Base-by-base conservation (phyloP, 64 coral and sea anemone species). In the Montipora foliosa region DNA sequence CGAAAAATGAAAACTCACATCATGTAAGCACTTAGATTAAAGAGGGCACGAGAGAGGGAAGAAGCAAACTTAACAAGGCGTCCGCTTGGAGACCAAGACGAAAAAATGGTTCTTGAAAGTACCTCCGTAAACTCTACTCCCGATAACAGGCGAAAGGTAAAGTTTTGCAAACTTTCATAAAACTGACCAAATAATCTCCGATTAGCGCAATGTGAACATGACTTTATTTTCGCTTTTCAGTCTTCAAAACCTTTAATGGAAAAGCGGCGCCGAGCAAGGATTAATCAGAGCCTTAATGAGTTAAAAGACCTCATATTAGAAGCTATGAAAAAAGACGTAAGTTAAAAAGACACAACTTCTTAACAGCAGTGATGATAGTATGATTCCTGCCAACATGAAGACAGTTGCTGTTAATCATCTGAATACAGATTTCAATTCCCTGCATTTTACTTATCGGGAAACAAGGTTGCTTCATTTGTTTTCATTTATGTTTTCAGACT, bases 261-360 rank as follows among this genome's bases (percentile, higher is more conserved):
- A 37, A 95, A 95, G 77, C 66, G 94, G 85, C 76, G 94, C 53
- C 86, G 94, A 29, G 94, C 94, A 74, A 91, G 94, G 70, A 95
- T 95, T 14, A 95, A 95, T 75, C 89, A 95, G 17, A 95, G 94
- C 53, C 94, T 95, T 45, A 87, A 92, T 92, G 94, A 95, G 62
- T 89, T 95, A 47, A 95, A 95, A 88, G 58, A 90, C 72, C 83
- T 95, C 49, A 95, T 95, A 71, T 71, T 91, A 53, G 94, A 95
- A 75, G 94, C 94, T 48, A 95, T 91, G 88, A 95, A 95, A 80
- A 95, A 95, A 80, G 94, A 95, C 70, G 94, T 95, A 95, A 95
- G 94, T 88, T 24, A 88, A 88, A 62, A 29, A 50, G 15, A 11
- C 6, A 11, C 21, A 8, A 64, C 4, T 64, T 64, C 8, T 3